These are phyloP conservation scores for Harpagoxenus sublaevis DNA, from an alignment of 2,888 invertebrate genomes.

Conservation along the genomic window DNA sequence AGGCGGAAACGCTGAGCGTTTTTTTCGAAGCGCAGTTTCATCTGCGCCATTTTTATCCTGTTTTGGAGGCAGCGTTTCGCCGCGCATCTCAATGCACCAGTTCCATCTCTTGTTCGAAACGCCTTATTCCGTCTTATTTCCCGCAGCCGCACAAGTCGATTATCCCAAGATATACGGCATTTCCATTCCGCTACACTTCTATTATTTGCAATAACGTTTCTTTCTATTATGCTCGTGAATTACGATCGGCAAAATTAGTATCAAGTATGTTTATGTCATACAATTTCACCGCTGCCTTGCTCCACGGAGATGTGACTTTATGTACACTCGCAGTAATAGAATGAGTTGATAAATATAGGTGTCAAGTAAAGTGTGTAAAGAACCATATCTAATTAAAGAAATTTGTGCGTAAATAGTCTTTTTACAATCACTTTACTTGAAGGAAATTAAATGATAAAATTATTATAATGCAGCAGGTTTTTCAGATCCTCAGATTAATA, in stretches of 20 bases:
- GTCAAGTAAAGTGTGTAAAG: not conserved
- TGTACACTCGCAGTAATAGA: not conserved
- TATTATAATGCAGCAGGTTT: not conserved
- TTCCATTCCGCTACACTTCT: constrained; percentile 14
- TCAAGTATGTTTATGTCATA: constrained; percentile 9
- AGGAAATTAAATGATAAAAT: not conserved
- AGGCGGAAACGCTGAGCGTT: constrained; percentile 38
- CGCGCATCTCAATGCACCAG: constrained; percentile 61
- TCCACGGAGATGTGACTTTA: not conserved
- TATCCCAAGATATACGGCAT: constrained; percentile 12
- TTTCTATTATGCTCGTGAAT: not conserved
- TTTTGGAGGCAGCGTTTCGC: constrained; percentile 40
- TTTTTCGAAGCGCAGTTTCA: constrained; percentile 34
- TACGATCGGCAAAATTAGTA: constrained; percentile 30
- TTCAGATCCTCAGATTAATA: not conserved
- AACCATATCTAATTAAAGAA: not conserved
- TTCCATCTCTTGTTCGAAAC: constrained; percentile 43
- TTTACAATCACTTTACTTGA: not conserved
- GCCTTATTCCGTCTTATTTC: constrained; percentile 37
- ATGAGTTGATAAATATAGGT: not conserved
- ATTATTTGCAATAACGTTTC: constrained; percentile 31
- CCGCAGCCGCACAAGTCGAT: constrained; percentile 27
- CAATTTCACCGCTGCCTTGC: not conserved
- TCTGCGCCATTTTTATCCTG: constrained; percentile 60
- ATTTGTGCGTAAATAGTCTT: not conserved